These are phyloP conservation scores for human (Homo sapiens) DNA, from an alignment of 2,113 vertebrate species.

Conservation along the genomic window DNA sequence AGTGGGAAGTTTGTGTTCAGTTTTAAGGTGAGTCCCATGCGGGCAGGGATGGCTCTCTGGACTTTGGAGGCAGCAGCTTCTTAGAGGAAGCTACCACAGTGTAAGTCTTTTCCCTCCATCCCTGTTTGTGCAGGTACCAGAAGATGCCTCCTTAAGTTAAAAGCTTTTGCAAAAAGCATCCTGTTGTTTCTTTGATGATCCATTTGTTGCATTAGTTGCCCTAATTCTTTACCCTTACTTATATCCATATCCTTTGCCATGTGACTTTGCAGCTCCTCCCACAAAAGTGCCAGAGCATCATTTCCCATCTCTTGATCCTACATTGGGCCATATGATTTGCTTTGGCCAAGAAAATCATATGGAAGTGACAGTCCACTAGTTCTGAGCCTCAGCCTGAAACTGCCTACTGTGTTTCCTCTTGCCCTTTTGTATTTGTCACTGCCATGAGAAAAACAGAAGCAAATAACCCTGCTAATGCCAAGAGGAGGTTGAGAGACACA, in stretches of 20 bases:
- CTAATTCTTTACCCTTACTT: background rate
- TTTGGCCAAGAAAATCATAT: background rate
- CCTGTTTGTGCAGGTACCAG: background rate
- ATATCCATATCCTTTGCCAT: background rate
- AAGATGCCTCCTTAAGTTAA: background rate
- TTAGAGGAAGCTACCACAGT: background rate
- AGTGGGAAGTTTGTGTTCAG: slow-evolving; percentile 97
- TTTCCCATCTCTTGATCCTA: background rate
- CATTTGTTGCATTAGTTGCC: background rate
- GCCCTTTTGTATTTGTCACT: background rate
- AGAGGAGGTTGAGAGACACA: background rate
- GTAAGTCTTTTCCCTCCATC: background rate
- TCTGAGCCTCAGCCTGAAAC: background rate
- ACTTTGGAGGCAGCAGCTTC: background rate
- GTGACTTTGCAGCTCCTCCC: background rate
- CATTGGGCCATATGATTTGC: background rate
- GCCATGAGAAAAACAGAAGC: background rate
- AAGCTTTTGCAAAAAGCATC: background rate
- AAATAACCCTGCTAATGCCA: background rate
- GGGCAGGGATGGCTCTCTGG: background rate
- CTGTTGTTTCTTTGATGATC: background rate
- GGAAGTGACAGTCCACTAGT: background rate
- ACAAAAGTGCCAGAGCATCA: background rate
- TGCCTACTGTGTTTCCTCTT: background rate
- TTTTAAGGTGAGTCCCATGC: slow-evolving; percentile 91